Percentiles rank a stretch among this genome's conserved stretches.
These are phyloP conservation scores for Proctacanthus coquilletti DNA, from an alignment of 1,140 invertebrate species.

Conservation along the genomic window DNA sequence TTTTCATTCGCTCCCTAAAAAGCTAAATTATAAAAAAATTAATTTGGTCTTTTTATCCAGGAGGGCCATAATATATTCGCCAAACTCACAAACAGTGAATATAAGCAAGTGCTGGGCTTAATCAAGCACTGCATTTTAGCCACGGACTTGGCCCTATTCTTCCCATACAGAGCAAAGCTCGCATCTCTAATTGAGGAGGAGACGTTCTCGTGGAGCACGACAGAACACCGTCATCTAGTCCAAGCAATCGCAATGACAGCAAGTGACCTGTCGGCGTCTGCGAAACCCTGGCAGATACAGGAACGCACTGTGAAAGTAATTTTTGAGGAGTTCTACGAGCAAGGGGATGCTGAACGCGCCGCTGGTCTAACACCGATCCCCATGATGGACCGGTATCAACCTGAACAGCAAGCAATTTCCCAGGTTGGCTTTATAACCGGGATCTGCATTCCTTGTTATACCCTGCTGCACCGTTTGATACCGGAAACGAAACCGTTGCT, in stretches of 20 bases:
- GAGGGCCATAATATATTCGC: constrained; percentile 70
- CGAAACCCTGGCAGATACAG: constrained; percentile 75
- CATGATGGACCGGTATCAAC: constrained; percentile 68
- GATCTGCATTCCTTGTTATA: constrained; percentile 71
- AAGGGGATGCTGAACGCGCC: constrained; percentile 56
- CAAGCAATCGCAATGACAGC: constrained; percentile 68
- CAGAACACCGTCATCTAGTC: constrained; percentile 45
- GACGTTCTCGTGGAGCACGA: constrained; percentile 43
- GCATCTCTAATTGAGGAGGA: constrained; percentile 37
- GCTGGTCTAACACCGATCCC: constrained; percentile 54
- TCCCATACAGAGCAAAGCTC: constrained; percentile 54
- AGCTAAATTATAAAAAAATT: constrained; percentile 2
- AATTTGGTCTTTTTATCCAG: constrained; percentile 28
- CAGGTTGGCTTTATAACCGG: constrained; percentile 63
- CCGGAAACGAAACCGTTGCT: constrained; percentile 55
- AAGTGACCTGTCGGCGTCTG: constrained; percentile 65
- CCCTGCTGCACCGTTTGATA: constrained; percentile 46
- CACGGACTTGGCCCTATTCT: constrained; percentile 68
- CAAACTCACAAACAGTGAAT: constrained; percentile 53
- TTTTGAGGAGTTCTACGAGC: constrained; percentile 75
- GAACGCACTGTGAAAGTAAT: constrained; percentile 64
- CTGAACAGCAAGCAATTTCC: constrained; percentile 52
- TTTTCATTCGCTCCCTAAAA: constrained; percentile 5
- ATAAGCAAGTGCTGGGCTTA: constrained; percentile 56
- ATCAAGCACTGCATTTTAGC: constrained; percentile 72